Conservation (phyloP, 1,140 invertebrate species). For the Bursaphelenchus mucronatus region DNA sequence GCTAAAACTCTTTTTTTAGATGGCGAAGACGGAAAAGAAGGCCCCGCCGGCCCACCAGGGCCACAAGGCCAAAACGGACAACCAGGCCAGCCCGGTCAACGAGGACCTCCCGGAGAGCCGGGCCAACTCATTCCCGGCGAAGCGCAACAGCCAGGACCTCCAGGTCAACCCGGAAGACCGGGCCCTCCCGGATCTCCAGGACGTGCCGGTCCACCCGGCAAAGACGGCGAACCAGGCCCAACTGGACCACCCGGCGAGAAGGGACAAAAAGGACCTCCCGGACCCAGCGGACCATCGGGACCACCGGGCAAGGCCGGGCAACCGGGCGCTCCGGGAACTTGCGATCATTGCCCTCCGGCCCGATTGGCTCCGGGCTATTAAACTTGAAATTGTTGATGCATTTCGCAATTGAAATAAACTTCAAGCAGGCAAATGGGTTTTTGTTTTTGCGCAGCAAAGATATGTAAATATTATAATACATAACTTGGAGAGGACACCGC, state of each 20-base stretch:
- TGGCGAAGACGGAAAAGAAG: slow-evolving; percentile 5
- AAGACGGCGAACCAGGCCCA: slow-evolving; percentile 46
- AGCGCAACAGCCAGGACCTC: slow-evolving; percentile 45
- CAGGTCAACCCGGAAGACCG: slow-evolving; percentile 19
- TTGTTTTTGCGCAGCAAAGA: no score
- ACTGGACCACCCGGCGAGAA: slow-evolving; percentile 47
- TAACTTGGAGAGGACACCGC: no score
- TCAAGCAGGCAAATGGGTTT: no score
- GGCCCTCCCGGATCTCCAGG: slow-evolving; percentile 31
- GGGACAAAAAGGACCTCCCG: slow-evolving; percentile 47
- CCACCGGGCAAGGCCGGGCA: background rate
- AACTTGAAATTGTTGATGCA: background rate
- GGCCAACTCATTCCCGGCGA: slow-evolving; percentile 54
- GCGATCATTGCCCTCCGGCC: slow-evolving; percentile 59
- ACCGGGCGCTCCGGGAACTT: slow-evolving; percentile 46
- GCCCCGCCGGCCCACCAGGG: slow-evolving; percentile 24
- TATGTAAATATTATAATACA: no score
- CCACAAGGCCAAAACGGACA: slow-evolving; percentile 53
- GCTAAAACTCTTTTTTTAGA: background rate
- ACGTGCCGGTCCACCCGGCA: slow-evolving; percentile 36
- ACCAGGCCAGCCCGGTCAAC: slow-evolving; percentile 44
- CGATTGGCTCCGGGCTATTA: slow-evolving; percentile 56
- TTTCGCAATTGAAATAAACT: no score
- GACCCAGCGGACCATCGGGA: slow-evolving; percentile 37
- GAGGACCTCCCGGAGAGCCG: slow-evolving; percentile 56